Evolutionary conservation across 2,113 vertebrate species (phyloP).

Genomic region (Semnopithecus entellus): DNA sequence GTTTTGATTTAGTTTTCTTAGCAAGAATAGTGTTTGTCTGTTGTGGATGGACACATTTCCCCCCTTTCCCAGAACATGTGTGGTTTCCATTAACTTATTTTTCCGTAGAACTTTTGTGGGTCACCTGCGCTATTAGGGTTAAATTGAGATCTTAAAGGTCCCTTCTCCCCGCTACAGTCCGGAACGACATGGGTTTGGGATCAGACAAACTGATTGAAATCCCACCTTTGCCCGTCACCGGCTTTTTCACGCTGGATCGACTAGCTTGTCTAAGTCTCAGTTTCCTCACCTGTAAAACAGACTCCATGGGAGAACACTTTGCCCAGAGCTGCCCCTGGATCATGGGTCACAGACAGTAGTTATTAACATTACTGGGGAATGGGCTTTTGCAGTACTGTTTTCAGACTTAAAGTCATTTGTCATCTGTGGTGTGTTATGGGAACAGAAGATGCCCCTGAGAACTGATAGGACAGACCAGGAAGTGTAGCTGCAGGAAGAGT

Average conservation of each 20-base stretch:
- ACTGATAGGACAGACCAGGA: not conserved
- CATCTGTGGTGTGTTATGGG: not conserved
- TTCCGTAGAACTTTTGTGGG: not conserved
- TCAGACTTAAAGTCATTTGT: not conserved
- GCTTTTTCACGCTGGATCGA: not conserved
- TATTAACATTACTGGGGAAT: not conserved
- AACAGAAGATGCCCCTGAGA: not conserved
- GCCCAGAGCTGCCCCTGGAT: not conserved
- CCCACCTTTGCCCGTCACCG: not conserved
- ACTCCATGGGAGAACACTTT: not conserved
- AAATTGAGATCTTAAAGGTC: not conserved
- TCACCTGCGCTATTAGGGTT: not conserved
- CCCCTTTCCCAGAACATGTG: not conserved
- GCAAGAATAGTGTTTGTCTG: not conserved
- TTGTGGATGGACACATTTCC: not conserved
- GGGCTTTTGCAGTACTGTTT: not conserved
- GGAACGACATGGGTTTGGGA: not conserved
- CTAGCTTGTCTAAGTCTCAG: not conserved
- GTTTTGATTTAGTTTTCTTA: conserved; percentile 11
- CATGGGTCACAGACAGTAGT: not conserved
- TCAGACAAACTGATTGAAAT: not conserved
- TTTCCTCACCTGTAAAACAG: not conserved
- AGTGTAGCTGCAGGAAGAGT: not conserved
- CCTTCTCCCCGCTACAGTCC: not conserved
- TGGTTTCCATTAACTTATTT: not conserved